Base-by-base conservation (phyloP, 35 echinoderm and acorn worm genomes). In the Hemicentrotus pulcherrimus region DNA sequence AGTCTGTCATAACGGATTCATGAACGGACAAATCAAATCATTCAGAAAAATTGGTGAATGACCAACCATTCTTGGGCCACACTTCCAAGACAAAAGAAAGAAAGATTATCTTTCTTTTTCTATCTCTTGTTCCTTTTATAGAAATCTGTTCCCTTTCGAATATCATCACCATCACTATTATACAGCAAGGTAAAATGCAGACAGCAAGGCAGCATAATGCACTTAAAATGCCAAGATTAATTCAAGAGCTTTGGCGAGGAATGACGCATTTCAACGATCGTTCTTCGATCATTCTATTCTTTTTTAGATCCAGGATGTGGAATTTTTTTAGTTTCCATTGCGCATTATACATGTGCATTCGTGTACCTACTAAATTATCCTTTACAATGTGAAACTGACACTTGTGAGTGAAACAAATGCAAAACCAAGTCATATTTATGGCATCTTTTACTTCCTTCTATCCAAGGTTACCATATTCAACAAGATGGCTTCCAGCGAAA, bases 151-250 rank as follows among this genome's bases (percentile, higher is more conserved):
- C 65, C 11, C 65, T 78, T 78, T 78, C 22, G 6, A 28, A 28
- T 78, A 78, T 78, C 18, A 78, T 78, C 65, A 78, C 65, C 65
- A 78, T 78, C 65, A 78, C 65, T 78, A 22, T 70, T 24, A 78
- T 28, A 78, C 65, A 78, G 65, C 4, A 78, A 78, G 65, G 65
- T 78, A 78, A 78, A 28, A 78, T 78, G 32, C 32, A 90, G 88
- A 35, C 88, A 90, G 88, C 32, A 32, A 18, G 88, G 88, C 88
- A 45, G 24, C 88, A 90, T 45, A 90, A 90, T 16, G 88, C 88
- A 90, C 88, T 90, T 90, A 45, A 90, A 90, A 90, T 90, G 88
- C 46, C 88, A 90, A 90, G 88, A 90, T 90, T 90, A 90, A 90
- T 90, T 90, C 88, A 90, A 90, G 88, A 90, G 88, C 88, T 78